Base-by-base conservation (phyloP, 2,113 vertebrate species). In the Vicugna pacos region DNA sequence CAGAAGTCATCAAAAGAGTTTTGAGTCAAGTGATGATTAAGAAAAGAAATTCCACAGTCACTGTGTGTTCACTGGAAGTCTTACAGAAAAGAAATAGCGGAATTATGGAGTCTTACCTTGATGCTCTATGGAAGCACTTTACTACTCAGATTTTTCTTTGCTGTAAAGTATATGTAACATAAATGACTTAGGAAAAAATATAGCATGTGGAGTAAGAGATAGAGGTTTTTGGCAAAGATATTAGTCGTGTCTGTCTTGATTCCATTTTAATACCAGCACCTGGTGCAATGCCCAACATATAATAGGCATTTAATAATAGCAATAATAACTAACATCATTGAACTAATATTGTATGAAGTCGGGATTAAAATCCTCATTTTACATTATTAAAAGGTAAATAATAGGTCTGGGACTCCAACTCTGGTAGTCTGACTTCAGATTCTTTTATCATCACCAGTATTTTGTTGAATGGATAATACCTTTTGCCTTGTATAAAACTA, bases 101-200 rank as follows among this genome's bases (percentile, higher is more conserved):
- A 91, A 90, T 87, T 92, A 2, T 80, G n/a, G 52, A 38, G 4
- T 81, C 17, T 82, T 91, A 62, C 10, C 32, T 86, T 92, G 54
- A 52, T 46, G 28, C 22, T 77, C 20, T 76, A 8, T 79, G 46
- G 60, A 93, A 91, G 83, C 93, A 65, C 58, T 81, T 90, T 92
- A n/a, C 8, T 90, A 50, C 32, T 52, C 35, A 85, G 54, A 77
- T 79, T 96, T 93, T 75, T 94, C 28, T 94, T 95, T 95, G 22
- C 38, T 58, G 6, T 94, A 16, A 72, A 90, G 67, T 80, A 83
- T 83, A 26, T 75, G 3, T 95, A 24, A 75, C 8, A 64, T 65
- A 89, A 87, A 81, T 87, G 48, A 93, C 38, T 88, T 95, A 87
- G 88, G 46, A 94, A 83, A 50, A 94, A 83, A 84, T 42, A 9